Evolutionary conservation across 2,797 vertebrate genomes (phyloP).

Genomic region (Peromyscus attwateri): DNA sequence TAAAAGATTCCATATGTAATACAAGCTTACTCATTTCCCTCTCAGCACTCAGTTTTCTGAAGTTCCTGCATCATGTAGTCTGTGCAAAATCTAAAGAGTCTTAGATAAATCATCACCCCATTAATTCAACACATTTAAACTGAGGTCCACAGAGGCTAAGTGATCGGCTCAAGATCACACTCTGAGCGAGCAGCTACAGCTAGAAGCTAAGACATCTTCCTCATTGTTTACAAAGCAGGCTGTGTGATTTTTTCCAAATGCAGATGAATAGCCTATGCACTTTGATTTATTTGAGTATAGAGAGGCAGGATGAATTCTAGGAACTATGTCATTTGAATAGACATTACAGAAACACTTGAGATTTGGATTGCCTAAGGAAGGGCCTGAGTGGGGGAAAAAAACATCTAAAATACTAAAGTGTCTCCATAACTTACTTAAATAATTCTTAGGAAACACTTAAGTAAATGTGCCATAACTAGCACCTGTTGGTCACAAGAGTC

Average conservation of each 20-base stretch:
- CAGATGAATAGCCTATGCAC: background rate
- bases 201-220: background rate
- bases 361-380: background rate
- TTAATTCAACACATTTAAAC: background rate
- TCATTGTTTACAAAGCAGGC: background rate
- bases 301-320: background rate
- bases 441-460: background rate
- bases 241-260: background rate
- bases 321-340: background rate
- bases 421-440: background rate
- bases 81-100: background rate
- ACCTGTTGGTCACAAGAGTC: background rate
- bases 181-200: background rate
- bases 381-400: background rate
- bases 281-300: background rate
- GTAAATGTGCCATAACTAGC: background rate
- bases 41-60: background rate
- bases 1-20: background rate
- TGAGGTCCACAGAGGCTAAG: background rate
- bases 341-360: background rate
- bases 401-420: background rate
- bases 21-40: background rate
- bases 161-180: background rate
- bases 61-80: background rate
- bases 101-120: background rate